Evolutionary conservation across 2,888 invertebrate genomes (phyloP), one percentile per base, ranked within the genome.

Genomic region (Drosophila melanosoma): DNA sequence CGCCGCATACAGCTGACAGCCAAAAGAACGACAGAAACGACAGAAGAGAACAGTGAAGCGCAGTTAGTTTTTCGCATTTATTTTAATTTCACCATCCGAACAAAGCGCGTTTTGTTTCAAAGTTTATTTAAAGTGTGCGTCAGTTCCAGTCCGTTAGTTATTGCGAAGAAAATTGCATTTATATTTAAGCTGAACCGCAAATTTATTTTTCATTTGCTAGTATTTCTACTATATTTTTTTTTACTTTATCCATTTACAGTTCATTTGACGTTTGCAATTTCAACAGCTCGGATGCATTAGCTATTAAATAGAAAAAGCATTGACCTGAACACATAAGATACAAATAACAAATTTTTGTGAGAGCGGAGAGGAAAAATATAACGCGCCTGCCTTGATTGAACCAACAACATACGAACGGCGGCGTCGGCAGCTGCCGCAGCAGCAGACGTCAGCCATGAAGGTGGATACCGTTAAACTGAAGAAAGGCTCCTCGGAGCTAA

Each of bases 401-500:
- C 49, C 79, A 69, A 75, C 53, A 33, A 60, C 72, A 23, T 68
- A 72, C 79, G 60, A 49, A 63, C 72, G 79, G 79, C 79, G 79
- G 63, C 79, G 79, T 79, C 79, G 79, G 79, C 79, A 79, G 78
- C 79, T 69, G 70, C 51, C 74, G 58, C 78, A 71, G 71, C 67
- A 63, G 74, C 72, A 63, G 79, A 51, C 78, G 78, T 73, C 79
- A 69, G 76, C 92, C 90, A 97, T 97, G 97, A 97, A 96, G 94
- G 96, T 97, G 90, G 97, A 97, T 92, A 95, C 96, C 90, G 95
- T 95, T 87, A 96, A 96, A 93, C 94, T 97, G 89, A 96, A 97
- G 93, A 97, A 97, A 93, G 96, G 96, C 94, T 96, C 96, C 91
- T 96, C 97, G 76, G 97, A 97, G 94, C 96, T 97, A 93, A 96